Conservation (phyloP, 2,113 vertebrate genomes). For the Harpagus bidentatus region DNA sequence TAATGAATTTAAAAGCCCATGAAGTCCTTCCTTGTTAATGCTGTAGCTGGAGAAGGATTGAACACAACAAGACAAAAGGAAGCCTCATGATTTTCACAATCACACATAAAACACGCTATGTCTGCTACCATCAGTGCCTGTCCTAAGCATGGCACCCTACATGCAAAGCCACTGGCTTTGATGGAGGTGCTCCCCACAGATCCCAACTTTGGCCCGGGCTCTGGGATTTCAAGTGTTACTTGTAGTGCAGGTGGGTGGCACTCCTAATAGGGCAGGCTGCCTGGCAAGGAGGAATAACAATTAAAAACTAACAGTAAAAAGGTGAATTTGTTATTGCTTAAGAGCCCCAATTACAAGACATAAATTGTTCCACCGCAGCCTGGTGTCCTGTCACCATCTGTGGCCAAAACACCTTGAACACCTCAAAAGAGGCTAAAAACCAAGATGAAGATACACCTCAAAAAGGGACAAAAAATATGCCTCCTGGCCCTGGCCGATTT, state of each 20-base stretch:
- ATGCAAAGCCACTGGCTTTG: background rate
- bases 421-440: background rate
- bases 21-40: background rate
- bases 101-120: background rate
- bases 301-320: background rate
- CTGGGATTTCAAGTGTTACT: background rate
- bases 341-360: background rate
- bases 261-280: background rate
- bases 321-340: background rate
- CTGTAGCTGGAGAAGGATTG: background rate
- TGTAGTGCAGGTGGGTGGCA: background rate
- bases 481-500: background rate
- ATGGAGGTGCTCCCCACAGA: background rate
- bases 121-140: background rate
- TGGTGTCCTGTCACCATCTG: background rate
- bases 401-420: background rate
- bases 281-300: background rate
- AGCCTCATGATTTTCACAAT: background rate
- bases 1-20: background rate
- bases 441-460: background rate
- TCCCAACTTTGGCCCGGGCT: background rate
- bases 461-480: background rate
- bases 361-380: background rate
- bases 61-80: background rate
- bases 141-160: background rate